Evolutionary conservation across 2,113 vertebrate species (phyloP).

Genomic region (Hyaena hyaena): DNA sequence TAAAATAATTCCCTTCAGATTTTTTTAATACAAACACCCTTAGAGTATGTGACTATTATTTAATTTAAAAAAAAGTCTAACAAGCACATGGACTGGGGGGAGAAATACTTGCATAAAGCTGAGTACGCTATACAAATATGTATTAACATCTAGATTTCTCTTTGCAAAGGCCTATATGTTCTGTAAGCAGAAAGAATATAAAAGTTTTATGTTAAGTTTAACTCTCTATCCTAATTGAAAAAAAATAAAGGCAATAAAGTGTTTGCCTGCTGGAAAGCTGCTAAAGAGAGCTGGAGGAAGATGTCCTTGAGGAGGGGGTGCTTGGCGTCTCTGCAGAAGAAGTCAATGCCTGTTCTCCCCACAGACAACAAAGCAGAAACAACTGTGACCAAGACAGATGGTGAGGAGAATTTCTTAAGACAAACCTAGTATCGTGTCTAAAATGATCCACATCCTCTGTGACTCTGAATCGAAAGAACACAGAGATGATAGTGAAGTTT

Average conservation of each 20-base stretch:
- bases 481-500: constrained; percentile 10
- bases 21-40: not conserved
- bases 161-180: not conserved
- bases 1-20: not conserved
- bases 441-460: not conserved
- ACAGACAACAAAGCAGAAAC: not conserved
- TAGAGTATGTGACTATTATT: not conserved
- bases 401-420: not conserved
- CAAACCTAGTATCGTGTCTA: not conserved
- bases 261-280: not conserved
- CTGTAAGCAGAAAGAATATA: not conserved
- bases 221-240: not conserved
- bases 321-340: not conserved
- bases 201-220: not conserved
- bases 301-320: not conserved
- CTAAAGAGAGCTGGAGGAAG: not conserved
- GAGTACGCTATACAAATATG: not conserved
- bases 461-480: not conserved
- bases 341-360: not conserved
- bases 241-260: not conserved
- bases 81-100: not conserved
- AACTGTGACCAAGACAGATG: not conserved
- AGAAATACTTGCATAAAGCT: not conserved
- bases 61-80: not conserved
- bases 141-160: not conserved